Conservation (phyloP, 2,797 vertebrate genomes). For the Liparis tanakae region DNA sequence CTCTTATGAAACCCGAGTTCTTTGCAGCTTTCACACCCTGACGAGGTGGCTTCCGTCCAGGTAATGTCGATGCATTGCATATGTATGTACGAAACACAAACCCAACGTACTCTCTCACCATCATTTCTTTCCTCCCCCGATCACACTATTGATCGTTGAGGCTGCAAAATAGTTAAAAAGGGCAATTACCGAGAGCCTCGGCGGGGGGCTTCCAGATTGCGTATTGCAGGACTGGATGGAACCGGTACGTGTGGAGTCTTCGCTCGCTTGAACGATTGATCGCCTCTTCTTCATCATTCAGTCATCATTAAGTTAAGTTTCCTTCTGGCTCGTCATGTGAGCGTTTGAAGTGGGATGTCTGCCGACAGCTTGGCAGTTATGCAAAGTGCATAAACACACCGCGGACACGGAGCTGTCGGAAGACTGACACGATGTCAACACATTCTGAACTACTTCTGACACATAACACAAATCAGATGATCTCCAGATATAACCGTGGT, state of each 20-base stretch:
- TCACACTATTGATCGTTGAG: conserved; percentile 6
- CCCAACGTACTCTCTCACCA: too few relatives aligned
- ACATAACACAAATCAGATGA: not conserved
- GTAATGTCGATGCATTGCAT: not conserved
- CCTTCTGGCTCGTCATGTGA: not conserved
- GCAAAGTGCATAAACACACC: not conserved
- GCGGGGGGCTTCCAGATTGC: conserved; percentile 20
- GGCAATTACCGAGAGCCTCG: conserved; percentile 28
- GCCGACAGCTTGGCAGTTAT: conserved; percentile 11
- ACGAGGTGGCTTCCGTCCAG: not conserved
- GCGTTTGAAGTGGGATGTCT: conserved; percentile 21
- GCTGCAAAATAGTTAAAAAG: conserved; percentile 10
- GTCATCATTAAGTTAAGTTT: too few relatives aligned
- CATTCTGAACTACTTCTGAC: not conserved
- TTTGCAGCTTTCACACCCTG: conserved; percentile 22
- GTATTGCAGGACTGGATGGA: not conserved
- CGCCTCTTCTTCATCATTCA: conserved; percentile 13
- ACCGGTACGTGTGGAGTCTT: not conserved
- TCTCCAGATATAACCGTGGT: not conserved
- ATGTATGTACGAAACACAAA: not conserved
- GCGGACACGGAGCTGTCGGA: not conserved
- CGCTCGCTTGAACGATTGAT: not conserved
- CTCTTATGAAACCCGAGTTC: conserved; percentile 48
- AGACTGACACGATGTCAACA: not conserved
- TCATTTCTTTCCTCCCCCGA: not conserved